Conservation (phyloP, 2,888 invertebrate species). For the Calliphora vomitoria region DNA sequence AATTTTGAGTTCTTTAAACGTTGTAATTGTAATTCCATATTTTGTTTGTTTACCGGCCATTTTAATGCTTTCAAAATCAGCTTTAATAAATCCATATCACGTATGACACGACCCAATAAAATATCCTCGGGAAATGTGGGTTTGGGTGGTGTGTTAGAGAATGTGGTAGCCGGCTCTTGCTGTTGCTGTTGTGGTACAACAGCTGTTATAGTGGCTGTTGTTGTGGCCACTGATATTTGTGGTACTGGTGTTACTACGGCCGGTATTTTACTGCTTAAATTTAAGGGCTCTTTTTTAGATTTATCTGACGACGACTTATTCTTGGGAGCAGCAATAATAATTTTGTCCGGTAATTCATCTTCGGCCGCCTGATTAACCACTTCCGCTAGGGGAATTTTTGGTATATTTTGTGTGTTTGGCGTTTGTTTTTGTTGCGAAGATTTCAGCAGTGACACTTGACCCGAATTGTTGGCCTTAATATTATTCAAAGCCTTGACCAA, state of each 20-base stretch:
- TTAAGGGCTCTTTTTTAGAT: constrained; percentile 55
- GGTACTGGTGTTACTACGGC: constrained; percentile 20
- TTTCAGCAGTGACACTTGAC: constrained; percentile 81
- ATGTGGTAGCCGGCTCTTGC: constrained; percentile 25
- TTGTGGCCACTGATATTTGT: constrained; percentile 73
- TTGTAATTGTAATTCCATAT: constrained; percentile 81
- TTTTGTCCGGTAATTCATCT: constrained; percentile 68
- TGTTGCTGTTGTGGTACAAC: constrained; percentile 48
- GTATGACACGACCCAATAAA: constrained; percentile 82
- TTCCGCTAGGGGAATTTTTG: constrained; percentile 48
- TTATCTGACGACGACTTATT: constrained; percentile 28
- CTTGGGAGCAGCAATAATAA: constrained; percentile 70
- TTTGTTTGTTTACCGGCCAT: constrained; percentile 81
- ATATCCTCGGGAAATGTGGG: constrained; percentile 80
- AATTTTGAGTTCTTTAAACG: constrained; percentile 82
- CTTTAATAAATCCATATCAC: constrained; percentile 83
- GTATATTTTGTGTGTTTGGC: not conserved
- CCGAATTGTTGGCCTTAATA: constrained; percentile 78
- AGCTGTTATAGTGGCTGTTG: constrained; percentile 54
- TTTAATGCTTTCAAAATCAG: constrained; percentile 84
- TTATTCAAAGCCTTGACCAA: constrained; percentile 80
- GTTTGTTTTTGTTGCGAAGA: constrained; percentile 75
- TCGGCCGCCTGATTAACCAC: constrained; percentile 39
- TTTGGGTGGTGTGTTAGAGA: constrained; percentile 44
- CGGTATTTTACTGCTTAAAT: constrained; percentile 47